phyloP scores from a whole-genome alignment of 2,888 invertebrate species.

The Artemia sinica region DNA sequence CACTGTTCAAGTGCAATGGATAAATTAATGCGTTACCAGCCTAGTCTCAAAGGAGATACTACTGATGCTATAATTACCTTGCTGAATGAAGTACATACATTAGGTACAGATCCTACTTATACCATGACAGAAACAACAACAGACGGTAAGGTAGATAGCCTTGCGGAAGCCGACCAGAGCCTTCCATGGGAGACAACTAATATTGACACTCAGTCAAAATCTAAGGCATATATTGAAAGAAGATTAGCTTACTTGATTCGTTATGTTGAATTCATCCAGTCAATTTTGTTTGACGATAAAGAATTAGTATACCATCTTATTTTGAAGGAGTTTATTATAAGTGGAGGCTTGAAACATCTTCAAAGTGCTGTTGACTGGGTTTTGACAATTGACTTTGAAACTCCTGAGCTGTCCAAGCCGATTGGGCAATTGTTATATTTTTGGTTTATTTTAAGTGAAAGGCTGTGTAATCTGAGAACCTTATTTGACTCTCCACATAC shows the following conservation, averaged over 20 bases:
- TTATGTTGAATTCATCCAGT: slow-evolving; percentile 63
- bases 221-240: slow-evolving; percentile 50
- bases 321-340: slow-evolving; percentile 57
- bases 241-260: slow-evolving; percentile 64
- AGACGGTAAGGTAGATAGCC: slow-evolving; percentile 38
- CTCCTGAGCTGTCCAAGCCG: slow-evolving; percentile 43
- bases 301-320: slow-evolving; percentile 65
- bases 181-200: slow-evolving; percentile 51
- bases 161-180: slow-evolving; percentile 37
- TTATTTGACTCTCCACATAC: too few relatives aligned
- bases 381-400: slow-evolving; percentile 36
- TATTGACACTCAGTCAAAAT: too few relatives aligned
- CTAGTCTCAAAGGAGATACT: slow-evolving; percentile 56
- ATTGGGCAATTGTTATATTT: slow-evolving; percentile 64
- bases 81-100: slow-evolving; percentile 50
- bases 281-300: slow-evolving; percentile 69
- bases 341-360: slow-evolving; percentile 53
- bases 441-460: slow-evolving; percentile 61
- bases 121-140: slow-evolving; percentile 13
- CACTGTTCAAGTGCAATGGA: slow-evolving; percentile 75
- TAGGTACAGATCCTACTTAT: slow-evolving; percentile 48
- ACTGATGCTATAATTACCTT: slow-evolving; percentile 57
- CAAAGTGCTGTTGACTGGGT: slow-evolving; percentile 39
- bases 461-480: slow-evolving; percentile 61
- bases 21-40: slow-evolving; percentile 72